Conservation (phyloP, 2,888 invertebrate genomes). For the Hypolimnas misippus region DNA sequence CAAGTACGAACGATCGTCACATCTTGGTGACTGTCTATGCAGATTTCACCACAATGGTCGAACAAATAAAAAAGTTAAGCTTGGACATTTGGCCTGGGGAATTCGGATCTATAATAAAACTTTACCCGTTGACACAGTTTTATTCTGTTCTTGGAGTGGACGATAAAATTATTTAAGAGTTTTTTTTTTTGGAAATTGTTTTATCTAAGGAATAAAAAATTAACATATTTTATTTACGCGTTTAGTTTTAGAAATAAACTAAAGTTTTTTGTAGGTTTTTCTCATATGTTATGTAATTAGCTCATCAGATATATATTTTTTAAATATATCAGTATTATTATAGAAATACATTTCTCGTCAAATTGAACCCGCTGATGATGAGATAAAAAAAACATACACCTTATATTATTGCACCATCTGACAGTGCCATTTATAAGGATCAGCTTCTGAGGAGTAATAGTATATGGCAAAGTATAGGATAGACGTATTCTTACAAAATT, state of each 20-base stretch:
- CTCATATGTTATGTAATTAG: too few relatives aligned
- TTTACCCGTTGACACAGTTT: slow-evolving; percentile 9
- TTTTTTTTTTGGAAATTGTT: slow-evolving; percentile 2
- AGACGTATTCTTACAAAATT: too few relatives aligned
- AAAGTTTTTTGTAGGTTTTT: not conserved
- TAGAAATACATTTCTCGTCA: too few relatives aligned
- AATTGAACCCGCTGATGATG: too few relatives aligned
- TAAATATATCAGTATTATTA: too few relatives aligned
- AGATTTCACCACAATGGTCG: not conserved
- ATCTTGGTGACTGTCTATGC: not conserved
- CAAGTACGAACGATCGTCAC: not conserved
- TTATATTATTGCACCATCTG: too few relatives aligned
- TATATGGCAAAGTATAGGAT: too few relatives aligned
- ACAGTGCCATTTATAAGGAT: too few relatives aligned
- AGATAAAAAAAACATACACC: too few relatives aligned
- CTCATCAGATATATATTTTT: too few relatives aligned
- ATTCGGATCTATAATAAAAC: slow-evolving; percentile 12
- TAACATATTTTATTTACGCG: not conserved
- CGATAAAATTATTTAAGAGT: slow-evolving; percentile 7
- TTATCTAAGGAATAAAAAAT: not conserved
- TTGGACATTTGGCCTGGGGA: not conserved
- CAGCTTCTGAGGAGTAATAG: too few relatives aligned
- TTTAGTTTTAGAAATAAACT: not conserved
- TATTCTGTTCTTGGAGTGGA: not conserved
- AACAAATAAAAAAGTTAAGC: slow-evolving; percentile 16